Percentiles rank a stretch among this genome's conserved stretches.
phyloP scores from a whole-genome alignment of 2,113 vertebrate genomes.

The Anarhynchus alexandrinus region DNA sequence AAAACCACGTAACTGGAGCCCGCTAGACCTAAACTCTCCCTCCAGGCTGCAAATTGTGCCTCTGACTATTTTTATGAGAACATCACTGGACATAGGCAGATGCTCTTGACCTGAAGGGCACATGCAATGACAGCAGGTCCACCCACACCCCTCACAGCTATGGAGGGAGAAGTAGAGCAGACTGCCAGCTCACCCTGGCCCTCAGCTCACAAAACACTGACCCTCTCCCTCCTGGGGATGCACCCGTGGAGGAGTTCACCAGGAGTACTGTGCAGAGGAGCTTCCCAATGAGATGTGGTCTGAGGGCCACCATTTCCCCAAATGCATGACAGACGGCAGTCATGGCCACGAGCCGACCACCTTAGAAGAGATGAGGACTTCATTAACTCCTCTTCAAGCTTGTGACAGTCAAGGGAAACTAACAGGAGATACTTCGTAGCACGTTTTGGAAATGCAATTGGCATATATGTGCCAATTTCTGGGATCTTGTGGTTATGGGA shows the following conservation, averaged over 20 bases:
- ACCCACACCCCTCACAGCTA: neutral
- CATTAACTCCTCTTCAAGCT: neutral
- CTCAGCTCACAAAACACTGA: neutral
- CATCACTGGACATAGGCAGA: neutral
- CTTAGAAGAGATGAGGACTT: neutral
- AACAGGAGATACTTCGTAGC: neutral
- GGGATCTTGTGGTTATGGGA: neutral
- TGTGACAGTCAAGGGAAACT: neutral
- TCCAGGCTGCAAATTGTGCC: neutral
- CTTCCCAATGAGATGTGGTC: neutral
- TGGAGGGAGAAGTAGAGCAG: neutral
- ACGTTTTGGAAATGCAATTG: neutral
- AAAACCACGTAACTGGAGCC: neutral
- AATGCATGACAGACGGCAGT: neutral
- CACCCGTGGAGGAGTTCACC: neutral
- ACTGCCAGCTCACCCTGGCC: neutral
- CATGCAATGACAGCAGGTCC: accelerated
- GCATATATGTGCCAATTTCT: neutral
- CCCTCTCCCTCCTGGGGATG: neutral
- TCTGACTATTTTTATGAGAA: neutral
- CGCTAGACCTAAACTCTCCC: neutral
- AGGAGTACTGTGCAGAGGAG: accelerated
- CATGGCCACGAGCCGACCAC: accelerated
- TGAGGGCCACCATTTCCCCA: neutral
- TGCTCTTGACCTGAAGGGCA: neutral